Evolutionary conservation across 2,888 invertebrate species (phyloP), one percentile per base, ranked within the genome.

Genomic region (Portevinia maculata): DNA sequence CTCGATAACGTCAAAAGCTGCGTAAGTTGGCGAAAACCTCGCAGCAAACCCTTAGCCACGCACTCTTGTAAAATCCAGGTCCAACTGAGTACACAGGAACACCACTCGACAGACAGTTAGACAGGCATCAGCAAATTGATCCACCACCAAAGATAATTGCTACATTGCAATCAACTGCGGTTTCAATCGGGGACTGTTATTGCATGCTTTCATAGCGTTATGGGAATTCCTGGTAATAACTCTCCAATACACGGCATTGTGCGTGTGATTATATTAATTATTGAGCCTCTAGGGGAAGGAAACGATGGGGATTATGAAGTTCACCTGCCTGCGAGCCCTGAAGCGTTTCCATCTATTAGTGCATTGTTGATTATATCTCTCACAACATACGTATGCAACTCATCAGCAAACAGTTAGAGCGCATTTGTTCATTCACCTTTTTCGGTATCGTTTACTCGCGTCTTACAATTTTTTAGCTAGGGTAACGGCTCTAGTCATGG

Each of bases 111-210:
- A 55, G 37, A n/a, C 53, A 46, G 48, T 59, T 75, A 53, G 59
- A 71, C 32, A 64, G 62, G 69, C 55, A 74, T 69, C 67, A 37
- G 55, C 44, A 34, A 50, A 74, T 62, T 67, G 74, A 74, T 67
- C 55, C 67, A 73, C 60, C 74, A 69, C 67, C 41, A 69, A 73
- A 62, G 79, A 81, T 81, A 74, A 81, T 64, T 74, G 79, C 69
- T 44, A 57, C 52, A 70, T 46, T 41, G 57, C 75, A 81, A 70
- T 81, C 59, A 57, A 13, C 28, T 75, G 57, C 28, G 75, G 67
- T 79, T 67, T 34, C 24, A 52, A 44, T 57, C 34, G 65, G 52
- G 34, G 11, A 3, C 39, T 53, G 52, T 44, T 24, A 67, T 67
- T 75, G 67, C 75, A 75, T 75, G 67, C 59, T 74, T 74, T 79